Evolutionary conservation across 2,797 vertebrate genomes (phyloP).

Genomic region (Discoglossus pictus): DNA sequence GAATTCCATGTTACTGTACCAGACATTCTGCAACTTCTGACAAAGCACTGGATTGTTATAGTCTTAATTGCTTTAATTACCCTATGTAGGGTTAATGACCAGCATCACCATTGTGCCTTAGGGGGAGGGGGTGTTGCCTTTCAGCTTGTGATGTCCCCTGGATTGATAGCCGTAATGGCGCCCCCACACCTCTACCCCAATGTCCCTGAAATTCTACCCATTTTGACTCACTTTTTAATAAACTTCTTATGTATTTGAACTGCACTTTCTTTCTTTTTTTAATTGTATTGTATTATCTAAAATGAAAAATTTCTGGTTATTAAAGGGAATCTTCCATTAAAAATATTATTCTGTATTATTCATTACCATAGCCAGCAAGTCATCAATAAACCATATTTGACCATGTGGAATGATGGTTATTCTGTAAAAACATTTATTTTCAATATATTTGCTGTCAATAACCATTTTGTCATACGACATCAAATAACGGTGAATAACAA

Average conservation of each 20-base stretch:
- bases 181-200: neutral
- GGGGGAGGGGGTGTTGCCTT: neutral
- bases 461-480: too few relatives aligned
- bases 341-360: too few relatives aligned
- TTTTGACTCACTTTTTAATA: conserved; percentile 33
- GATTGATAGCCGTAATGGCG: conserved; percentile 30
- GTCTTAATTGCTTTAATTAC: conserved; percentile 12
- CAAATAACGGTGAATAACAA: too few relatives aligned
- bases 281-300: too few relatives aligned
- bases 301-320: neutral
- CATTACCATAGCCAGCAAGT: too few relatives aligned
- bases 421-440: too few relatives aligned
- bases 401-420: too few relatives aligned
- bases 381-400: too few relatives aligned
- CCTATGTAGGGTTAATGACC: conserved; percentile 3
- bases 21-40: conserved; percentile 1
- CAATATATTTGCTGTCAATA: too few relatives aligned
- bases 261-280: neutral
- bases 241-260: conserved; percentile 23
- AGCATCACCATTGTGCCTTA: conserved; percentile 22
- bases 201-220: conserved; percentile 1
- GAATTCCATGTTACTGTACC: too few relatives aligned
- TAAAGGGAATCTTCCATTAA: neutral
- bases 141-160: conserved; percentile 36
- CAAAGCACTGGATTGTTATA: conserved; percentile 18